Conservation (phyloP, 2,113 vertebrate species). For the Chloropsis hardwickii region DNA sequence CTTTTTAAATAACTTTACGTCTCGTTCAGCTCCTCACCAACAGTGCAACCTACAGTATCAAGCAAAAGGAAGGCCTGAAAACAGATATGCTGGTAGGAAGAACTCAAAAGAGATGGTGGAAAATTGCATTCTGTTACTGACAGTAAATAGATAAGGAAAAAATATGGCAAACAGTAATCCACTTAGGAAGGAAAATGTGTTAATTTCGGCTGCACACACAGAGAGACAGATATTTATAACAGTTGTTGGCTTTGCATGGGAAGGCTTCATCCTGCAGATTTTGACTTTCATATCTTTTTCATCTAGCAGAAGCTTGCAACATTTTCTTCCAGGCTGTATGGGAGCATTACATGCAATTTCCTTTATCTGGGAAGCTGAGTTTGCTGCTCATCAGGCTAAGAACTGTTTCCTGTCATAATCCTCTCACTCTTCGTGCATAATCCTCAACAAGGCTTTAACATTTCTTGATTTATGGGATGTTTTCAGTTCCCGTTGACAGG, state of each 20-base stretch:
- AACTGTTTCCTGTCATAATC: conserved; percentile 18
- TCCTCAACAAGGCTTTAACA: background rate
- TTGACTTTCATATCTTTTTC: conserved; percentile 14
- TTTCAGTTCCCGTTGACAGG: conserved; percentile 34
- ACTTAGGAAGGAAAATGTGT: background rate
- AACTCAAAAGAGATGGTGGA: background rate
- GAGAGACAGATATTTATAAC: background rate
- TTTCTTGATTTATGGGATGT: conserved; percentile 24
- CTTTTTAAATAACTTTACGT: background rate
- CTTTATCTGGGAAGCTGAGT: conserved; percentile 20
- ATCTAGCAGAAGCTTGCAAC: conserved; percentile 34
- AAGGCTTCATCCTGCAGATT: conserved; percentile 18
- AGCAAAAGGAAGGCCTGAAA: conserved; percentile 14
- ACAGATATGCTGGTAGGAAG: background rate
- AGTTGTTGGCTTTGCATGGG: conserved; percentile 27
- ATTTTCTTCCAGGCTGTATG: conserved; percentile 15
- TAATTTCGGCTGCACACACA: background rate
- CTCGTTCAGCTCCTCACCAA: background rate
- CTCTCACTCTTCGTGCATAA: conserved; percentile 26
- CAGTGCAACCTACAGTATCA: background rate
- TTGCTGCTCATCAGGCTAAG: conserved; percentile 35
- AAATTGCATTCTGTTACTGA: background rate
- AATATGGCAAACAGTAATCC: background rate
- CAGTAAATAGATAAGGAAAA: conserved; percentile 1
- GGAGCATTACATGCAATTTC: conserved; percentile 21